phyloP scores from a whole-genome alignment of 2,797 vertebrate genomes.

The Scomberomorus guttatus region DNA sequence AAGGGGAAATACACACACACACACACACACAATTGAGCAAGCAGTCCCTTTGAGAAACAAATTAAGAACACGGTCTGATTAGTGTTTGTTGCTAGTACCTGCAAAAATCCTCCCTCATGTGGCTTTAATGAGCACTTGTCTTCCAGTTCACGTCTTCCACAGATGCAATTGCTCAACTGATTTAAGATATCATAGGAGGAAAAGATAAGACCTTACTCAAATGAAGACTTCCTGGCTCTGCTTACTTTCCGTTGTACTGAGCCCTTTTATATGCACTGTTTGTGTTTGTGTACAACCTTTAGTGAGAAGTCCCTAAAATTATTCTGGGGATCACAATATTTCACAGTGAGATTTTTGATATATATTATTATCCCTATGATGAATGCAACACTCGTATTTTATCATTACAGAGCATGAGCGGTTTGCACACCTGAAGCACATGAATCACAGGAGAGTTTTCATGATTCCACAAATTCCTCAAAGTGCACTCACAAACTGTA shows the following conservation, averaged over 20 bases:
- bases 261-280: conserved; percentile 2
- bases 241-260: conserved; percentile 6
- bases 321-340: neutral
- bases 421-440: neutral
- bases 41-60: neutral
- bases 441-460: neutral
- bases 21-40: neutral
- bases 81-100: neutral
- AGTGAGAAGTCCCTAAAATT: neutral
- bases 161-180: conserved; percentile 21
- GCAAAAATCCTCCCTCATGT: neutral
- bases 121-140: conserved; percentile 21
- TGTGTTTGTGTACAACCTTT: neutral
- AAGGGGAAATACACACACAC: neutral
- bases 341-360: neutral
- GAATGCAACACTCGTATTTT: neutral
- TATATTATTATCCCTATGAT: neutral
- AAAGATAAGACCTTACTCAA: conserved; percentile 5
- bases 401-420: neutral
- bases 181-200: conserved; percentile 21
- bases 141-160: conserved; percentile 6
- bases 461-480: neutral
- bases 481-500: neutral
- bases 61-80: neutral
- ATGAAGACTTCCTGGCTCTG: neutral